Evolutionary conservation across 2,888 invertebrate genomes (phyloP).

Genomic region (Drosophila bunnanda): DNA sequence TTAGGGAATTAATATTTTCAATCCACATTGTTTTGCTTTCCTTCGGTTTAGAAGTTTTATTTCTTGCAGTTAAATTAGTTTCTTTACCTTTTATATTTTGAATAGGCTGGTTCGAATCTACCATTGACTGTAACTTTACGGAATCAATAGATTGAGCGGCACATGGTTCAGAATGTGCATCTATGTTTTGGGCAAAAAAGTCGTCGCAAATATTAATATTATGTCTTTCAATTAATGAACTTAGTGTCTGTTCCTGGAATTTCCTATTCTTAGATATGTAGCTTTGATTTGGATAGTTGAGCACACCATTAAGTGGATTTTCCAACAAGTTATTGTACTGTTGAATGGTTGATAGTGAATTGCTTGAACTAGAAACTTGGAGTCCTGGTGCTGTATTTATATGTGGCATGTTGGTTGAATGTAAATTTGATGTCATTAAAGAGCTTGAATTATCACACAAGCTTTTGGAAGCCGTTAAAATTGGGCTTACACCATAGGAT

Average conservation of each 20-base stretch:
- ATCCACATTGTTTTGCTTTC: neutral
- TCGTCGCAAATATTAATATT: neutral
- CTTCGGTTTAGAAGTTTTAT: too few species aligned
- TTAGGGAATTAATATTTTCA: neutral
- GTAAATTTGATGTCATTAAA: neutral
- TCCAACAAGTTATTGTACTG: neutral
- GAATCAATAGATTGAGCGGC: neutral
- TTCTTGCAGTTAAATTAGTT: neutral
- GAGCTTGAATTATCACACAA: neutral
- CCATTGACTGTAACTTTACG: neutral
- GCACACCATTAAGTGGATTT: neutral
- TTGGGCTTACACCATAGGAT: neutral
- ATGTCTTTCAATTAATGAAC: too few species aligned
- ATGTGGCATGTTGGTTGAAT: neutral
- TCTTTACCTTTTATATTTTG: neutral
- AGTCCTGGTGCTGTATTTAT: neutral
- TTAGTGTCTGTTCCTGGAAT: neutral
- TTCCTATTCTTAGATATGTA: neutral
- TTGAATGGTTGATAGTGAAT: neutral
- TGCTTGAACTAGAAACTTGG: neutral
- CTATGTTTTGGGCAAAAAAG: neutral
- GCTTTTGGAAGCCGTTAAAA: neutral
- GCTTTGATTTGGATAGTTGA: conserved; percentile 1
- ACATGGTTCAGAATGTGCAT: neutral
- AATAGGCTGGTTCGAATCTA: neutral